Percentiles rank a stretch among this genome's conserved stretches.
Conservation (phyloP, 2,888 invertebrate genomes). For the Neoitamus cyanurus region DNA sequence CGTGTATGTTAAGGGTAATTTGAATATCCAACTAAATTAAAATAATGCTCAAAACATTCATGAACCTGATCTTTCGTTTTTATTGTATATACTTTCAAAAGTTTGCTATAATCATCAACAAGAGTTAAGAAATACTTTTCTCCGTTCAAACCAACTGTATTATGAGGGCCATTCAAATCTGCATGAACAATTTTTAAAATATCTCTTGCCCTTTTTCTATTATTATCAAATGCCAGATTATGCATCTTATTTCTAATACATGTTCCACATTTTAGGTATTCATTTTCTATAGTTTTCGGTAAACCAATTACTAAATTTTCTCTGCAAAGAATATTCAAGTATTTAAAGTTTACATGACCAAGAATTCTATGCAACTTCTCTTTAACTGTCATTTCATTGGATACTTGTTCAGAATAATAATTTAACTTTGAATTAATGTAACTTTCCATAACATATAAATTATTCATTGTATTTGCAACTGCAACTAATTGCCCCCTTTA, state of each 20-base stretch:
- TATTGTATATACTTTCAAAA: constrained; percentile 51
- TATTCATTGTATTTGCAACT: not conserved
- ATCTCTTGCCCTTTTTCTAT: constrained; percentile 46
- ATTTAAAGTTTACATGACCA: constrained; percentile 9
- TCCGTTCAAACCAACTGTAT: constrained; percentile 44
- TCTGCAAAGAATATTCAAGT: not conserved
- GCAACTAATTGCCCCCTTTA: not conserved
- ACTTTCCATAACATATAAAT: not conserved
- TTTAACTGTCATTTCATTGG: not conserved
- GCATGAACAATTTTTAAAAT: constrained; percentile 39
- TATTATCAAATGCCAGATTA: constrained; percentile 50
- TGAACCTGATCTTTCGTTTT: constrained; percentile 47
- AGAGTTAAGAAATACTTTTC: constrained; percentile 54
- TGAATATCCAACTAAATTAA: no score
- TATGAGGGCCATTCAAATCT: constrained; percentile 47
- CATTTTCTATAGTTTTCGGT: not conserved
- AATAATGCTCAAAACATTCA: no score
- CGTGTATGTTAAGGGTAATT: no score
- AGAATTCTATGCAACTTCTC: not conserved
- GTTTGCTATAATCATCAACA: constrained; percentile 52
- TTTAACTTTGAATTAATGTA: not conserved
- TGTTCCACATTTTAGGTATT: not conserved
- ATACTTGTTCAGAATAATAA: no score
- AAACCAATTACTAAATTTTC: not conserved
- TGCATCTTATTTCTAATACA: constrained; percentile 51